These are phyloP conservation scores for Leguminivora glycinivorella DNA, from an alignment of 1,140 invertebrate genomes.

Conservation along the genomic window DNA sequence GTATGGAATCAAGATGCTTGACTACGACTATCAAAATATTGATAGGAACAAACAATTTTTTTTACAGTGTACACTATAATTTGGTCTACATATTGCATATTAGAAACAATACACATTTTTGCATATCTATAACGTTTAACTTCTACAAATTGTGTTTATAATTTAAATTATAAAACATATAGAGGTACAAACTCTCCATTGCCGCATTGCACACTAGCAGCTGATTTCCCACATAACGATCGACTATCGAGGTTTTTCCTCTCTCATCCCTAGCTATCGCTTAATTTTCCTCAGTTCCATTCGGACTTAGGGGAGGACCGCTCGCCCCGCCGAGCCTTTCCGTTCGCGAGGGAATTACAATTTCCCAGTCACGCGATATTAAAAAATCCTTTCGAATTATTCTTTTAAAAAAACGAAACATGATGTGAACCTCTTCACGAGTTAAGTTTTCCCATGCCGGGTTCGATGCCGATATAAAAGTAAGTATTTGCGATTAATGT, in stretches of 20 bases:
- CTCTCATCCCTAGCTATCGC: slow-evolving; percentile 1
- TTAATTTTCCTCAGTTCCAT: slow-evolving; percentile 20
- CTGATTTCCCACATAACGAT: not conserved
- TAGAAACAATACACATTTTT: too few relatives aligned
- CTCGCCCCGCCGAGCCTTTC: not conserved
- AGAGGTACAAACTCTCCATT: too few relatives aligned
- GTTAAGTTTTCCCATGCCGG: slow-evolving; percentile 32
- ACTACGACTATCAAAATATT: too few relatives aligned
- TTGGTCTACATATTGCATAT: too few relatives aligned
- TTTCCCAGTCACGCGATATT: slow-evolving; percentile 20
- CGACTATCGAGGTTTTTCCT: slow-evolving; percentile 13
- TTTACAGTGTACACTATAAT: too few relatives aligned
- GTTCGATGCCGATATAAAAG: slow-evolving; percentile 41
- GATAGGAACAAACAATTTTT: too few relatives aligned
- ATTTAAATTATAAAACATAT: too few relatives aligned
- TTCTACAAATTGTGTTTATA: too few relatives aligned
- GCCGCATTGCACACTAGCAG: too few relatives aligned
- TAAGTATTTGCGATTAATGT: slow-evolving; percentile 40
- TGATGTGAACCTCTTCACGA: not conserved
- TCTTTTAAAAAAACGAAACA: slow-evolving; percentile 11
- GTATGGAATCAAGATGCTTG: too few relatives aligned
- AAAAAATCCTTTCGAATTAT: not conserved
- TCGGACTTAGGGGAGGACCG: not conserved
- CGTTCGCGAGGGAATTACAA: slow-evolving; percentile 17
- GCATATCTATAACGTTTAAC: too few relatives aligned